Evolutionary conservation across 2,113 vertebrate species (phyloP), one percentile per base, ranked within the genome.

Genomic region (Ailurus styani): DNA sequence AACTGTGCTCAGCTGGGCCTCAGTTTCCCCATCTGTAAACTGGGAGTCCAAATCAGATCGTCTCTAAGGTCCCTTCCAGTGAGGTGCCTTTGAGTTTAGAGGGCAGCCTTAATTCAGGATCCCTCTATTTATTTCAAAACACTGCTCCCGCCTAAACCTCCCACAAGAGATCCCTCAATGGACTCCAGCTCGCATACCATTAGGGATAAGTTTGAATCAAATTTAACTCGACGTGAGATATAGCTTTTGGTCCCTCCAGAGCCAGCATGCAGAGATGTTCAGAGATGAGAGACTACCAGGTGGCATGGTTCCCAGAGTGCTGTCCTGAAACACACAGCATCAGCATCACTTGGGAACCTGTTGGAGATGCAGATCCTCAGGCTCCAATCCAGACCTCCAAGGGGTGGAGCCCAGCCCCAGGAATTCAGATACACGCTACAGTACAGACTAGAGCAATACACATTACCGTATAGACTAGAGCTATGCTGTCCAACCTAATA

Each of bases 401-500:
- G 18, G 15, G 47, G 31, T 18, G 12, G 7, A 4, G 15, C 52
- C 18, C 42, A 72, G 60, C n/a, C 10, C 20, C 29, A 31, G 47
- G 31, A n/a, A 66, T 21, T 81, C 37, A 2, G 31, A 54, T 13
- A 5, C 3, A 27, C 0, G 3, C 15, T 15, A 12, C 14, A n/a
- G 5, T 21, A 6, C 21, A 45, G 72, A 60, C 64, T 45, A 77
- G 40, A 37, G 9, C 11, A n/a, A 54, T 13, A 5, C 3, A 27
- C 0, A 4, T 12, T 15, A 12, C 14, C 42, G 5, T 21, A 6
- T 27, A 45, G 72, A 60, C 64, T 45, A 77, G 40, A 37, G 9
- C 11, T 68, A 18, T 14, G 0, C 42, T 5, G 0, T 37, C 34
- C 75, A 40, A 45, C 14, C 11, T 21, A 18, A 45, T 0, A 23